Evolutionary conservation across 2,797 vertebrate genomes (phyloP), one percentile per base, ranked within the genome.

Genomic region (Clarias fuscus): DNA sequence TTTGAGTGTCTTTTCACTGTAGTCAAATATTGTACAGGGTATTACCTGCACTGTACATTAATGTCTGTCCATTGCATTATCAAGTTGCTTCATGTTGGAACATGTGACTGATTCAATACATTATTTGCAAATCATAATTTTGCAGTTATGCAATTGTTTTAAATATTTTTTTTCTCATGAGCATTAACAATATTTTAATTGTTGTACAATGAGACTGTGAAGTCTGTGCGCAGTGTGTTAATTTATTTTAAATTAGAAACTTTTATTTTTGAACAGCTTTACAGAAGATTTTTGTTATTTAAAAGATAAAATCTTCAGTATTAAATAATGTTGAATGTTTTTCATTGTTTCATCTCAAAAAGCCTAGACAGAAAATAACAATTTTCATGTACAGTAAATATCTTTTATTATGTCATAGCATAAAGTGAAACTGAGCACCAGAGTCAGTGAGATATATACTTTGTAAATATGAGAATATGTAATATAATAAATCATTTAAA

Each of bases 111-210:
- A 43, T 5, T 61, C 27, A 14, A 59, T 78, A 13, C 59, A 78
- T 80, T 80, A 64, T 64, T 48, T 64, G 22, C 27, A 62, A 64
- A 80, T 59, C n/a, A 37, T 73, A 73, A 27, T 75, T 48, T 27
- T 72, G 43, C 22, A 61, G 5, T 79, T 40, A 40, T 27, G 6
- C n/a, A 4, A 48, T 62, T n/a, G 4, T 73, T 48, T 14, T 5
- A 30, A 67, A 67, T 15, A 67, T 6, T 10, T 4, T 14, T 68
- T 15, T 27, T 68, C 8, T 68, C 1, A 33, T 4, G 18, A 72
- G 40, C 33, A 72, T 7, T 5, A 48, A 18, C 27, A 17, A 37
- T 33, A 1, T 70, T 33, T 33, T 70, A 5, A 7, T 70, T 20
- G 67, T 8, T 18, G 67, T 3, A 70, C 48, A 13, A 53, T 53